Evolutionary conservation across 2,113 vertebrate species (phyloP), one percentile per base, ranked within the genome.

Genomic region (Oncorhynchus kisutch): DNA sequence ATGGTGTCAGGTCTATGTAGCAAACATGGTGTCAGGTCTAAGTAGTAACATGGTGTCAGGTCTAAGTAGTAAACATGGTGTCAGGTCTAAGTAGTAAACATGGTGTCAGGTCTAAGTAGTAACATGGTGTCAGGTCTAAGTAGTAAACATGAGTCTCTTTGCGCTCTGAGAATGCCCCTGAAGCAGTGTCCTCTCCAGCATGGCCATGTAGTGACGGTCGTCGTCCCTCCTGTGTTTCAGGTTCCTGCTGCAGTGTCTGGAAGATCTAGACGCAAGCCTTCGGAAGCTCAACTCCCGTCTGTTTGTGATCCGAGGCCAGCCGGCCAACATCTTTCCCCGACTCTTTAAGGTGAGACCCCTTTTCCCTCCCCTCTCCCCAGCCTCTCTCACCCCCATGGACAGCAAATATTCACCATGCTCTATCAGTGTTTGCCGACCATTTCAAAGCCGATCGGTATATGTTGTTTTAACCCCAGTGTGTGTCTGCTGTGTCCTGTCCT

Each of bases 191-290:
- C 13, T 51, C 5, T n/a, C 22, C 13, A 25, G 48, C 25, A 13
- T 71, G 45, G 62, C 31, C 62, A 12, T 65, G 25, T 16, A 6
- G 39, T 69, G 12, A 76, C 60, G 2, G 34, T 54, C 54, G 25
- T 24, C 29, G 9, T 11, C 12, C 1, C 22, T 20, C 25, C 57
- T 48, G 20, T 74, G 24, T 71, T 59, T 75, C 64, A 90, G 88
- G 73, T 89, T 90, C 77, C 78, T 90, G 70, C 73, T 90, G 74
- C 86, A 90, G 80, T 76, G 86, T 76, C 73, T 90, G 65, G 86
- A 90, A 70, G 87, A 90, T 72, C 79, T 90, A 20, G 88, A 90
- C 67, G 66, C 79, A 49, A 85, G 82, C 51, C 82, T 90, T 9
- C 78, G 75, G 18, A 82, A 88, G 70, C 84, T 90, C 14, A 89